Conservation (phyloP, 2,113 vertebrate genomes). For the Triplophysa rosa region DNA sequence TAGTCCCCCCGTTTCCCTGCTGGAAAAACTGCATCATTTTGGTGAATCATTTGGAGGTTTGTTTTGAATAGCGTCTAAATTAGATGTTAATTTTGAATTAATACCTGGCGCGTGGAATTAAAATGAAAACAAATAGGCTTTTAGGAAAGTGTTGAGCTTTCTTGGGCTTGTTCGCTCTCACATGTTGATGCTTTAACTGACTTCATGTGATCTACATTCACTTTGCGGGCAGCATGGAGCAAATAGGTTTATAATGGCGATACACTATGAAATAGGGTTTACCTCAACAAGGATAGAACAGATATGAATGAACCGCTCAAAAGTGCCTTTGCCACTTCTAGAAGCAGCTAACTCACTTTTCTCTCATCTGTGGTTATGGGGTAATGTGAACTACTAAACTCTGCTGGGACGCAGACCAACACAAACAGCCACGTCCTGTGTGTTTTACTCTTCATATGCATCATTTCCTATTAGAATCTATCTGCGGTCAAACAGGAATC, state of each 20-base stretch:
- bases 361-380: constrained; percentile 45
- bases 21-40: constrained; percentile 1
- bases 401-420: constrained; percentile 50
- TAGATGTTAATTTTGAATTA: constrained; percentile 11
- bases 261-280: constrained; percentile 39
- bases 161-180: not conserved
- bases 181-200: constrained; percentile 39
- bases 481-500: constrained; percentile 52
- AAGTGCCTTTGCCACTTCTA: constrained; percentile 42
- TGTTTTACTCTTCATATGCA: constrained; percentile 50
- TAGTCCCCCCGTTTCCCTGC: not conserved
- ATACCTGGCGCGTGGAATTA: constrained; percentile 1
- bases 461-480: constrained; percentile 56
- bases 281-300: constrained; percentile 52
- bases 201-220: constrained; percentile 38
- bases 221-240: constrained; percentile 38
- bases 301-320: constrained; percentile 46
- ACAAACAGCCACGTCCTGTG: constrained; percentile 57
- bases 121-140: constrained; percentile 11
- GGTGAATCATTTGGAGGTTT: constrained; percentile 1
- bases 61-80: constrained; percentile 2
- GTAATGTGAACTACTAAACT: constrained; percentile 51
- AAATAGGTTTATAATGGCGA: constrained; percentile 53
- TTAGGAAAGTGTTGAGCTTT: not conserved
- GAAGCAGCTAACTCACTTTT: constrained; percentile 43